These are phyloP conservation scores for Nomada ferruginata DNA, from an alignment of 2,888 invertebrate genomes.

Conservation along the genomic window DNA sequence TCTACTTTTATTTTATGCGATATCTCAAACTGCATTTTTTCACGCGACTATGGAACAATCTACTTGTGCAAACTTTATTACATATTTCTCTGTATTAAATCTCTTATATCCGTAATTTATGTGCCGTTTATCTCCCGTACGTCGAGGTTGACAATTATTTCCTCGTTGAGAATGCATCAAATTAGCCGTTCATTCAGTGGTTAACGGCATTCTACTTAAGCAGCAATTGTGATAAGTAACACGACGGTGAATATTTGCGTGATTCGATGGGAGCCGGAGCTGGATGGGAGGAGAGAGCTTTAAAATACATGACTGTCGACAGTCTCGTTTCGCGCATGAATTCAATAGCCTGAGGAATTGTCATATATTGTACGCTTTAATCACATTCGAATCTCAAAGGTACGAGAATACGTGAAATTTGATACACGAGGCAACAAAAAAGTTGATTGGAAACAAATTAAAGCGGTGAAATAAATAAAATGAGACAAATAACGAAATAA, in stretches of 20 bases:
- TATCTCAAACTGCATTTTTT: not conserved
- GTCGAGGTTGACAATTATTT: not conserved
- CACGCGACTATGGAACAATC: not conserved
- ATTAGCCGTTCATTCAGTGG: not conserved
- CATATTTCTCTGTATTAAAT: not conserved
- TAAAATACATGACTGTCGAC: slow-evolving; percentile 18
- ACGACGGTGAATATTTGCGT: slow-evolving; percentile 10
- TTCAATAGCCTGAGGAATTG: slow-evolving; percentile 13
- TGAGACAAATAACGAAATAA: too few relatives aligned
- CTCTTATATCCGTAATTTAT: not conserved
- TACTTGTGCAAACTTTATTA: not conserved
- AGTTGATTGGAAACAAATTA: not conserved
- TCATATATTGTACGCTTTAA: slow-evolving; percentile 7
- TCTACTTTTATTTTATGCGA: not conserved
- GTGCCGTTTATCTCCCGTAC: not conserved
- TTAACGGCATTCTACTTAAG: slow-evolving; percentile 1
- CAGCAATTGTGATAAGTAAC: slow-evolving; percentile 14
- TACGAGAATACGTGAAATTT: not conserved
- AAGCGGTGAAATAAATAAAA: not conserved
- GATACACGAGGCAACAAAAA: not conserved
- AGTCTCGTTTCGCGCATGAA: not conserved
- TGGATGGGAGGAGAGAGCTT: not conserved
- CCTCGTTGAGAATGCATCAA: not conserved
- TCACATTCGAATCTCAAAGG: not conserved
- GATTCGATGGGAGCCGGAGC: slow-evolving; percentile 21